Conservation (phyloP, 2,113 vertebrate species). For the Tachycineta bicolor region DNA sequence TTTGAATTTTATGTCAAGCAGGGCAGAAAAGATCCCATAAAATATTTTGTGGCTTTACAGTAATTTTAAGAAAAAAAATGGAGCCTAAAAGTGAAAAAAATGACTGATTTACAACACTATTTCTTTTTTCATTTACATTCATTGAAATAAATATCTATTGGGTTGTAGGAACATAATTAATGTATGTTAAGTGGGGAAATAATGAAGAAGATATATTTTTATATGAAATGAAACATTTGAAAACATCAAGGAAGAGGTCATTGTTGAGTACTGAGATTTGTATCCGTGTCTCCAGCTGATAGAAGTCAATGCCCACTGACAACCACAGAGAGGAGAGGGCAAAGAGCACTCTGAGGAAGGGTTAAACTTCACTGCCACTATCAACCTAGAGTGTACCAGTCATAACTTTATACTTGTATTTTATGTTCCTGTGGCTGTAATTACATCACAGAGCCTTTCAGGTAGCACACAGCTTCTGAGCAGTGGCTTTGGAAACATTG, state of each 20-base stretch:
- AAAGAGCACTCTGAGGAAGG: not conserved
- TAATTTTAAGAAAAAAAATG: not conserved
- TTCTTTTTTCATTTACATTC: not conserved
- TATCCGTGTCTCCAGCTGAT: not conserved
- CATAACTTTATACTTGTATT: not conserved
- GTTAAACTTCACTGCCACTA: not conserved
- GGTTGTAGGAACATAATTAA: not conserved
- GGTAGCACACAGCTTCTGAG: not conserved
- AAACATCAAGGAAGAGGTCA: not conserved
- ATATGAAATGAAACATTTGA: not conserved
- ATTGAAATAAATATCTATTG: not conserved
- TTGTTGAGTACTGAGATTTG: not conserved
- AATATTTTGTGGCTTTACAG: not conserved
- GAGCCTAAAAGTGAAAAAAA: not conserved
- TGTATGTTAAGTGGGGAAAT: not conserved
- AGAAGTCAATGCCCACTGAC: not conserved
- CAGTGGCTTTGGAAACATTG: not conserved
- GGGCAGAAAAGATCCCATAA: not conserved
- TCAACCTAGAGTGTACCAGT: not conserved
- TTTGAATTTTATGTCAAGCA: not conserved
- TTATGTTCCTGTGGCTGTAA: not conserved
- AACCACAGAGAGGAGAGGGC: not conserved
- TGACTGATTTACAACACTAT: not conserved
- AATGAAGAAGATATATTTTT: not conserved
- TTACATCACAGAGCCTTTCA: not conserved